Base-by-base conservation (phyloP, 1,140 invertebrate genomes). In the Adoxophyes honmai region DNA sequence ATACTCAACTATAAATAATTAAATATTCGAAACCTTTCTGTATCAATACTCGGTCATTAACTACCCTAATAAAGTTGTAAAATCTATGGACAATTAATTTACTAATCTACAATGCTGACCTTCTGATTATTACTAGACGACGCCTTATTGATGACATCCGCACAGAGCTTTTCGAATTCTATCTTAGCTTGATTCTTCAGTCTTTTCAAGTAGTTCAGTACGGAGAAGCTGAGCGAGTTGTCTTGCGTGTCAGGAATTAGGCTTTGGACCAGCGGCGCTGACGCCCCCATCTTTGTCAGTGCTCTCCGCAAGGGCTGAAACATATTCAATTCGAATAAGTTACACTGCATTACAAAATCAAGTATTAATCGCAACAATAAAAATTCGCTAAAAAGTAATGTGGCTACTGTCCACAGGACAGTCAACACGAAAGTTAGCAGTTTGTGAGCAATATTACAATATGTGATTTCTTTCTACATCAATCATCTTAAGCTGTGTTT, bases 131-230 rank as follows among this genome's bases (percentile, higher is more conserved):
- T 88, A 54, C 73, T 86, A 59, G 70, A 84, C 8, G 81, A 86
- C 15, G 86, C 78, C 59, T 89, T 89, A 55, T 89, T 89, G 37
- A 89, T 81, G 57, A 90, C 88, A 39, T 89, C 89, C 11, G 82
- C 92, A 79, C 93, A 99, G 10, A 99, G 91, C 80, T 96, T 93
- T 78, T 99, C 98, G 86, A 97, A 98, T 81, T 99, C 98, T 52
- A 95, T 91, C 89, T 98, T 99, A 10, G 98, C 98, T 86, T 97
- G 94, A 83, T 98, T 98, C 90, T 99, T 99, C 60, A 99, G 90
- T 78, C 96, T 94, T 86, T 98, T 99, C 63, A 99, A 89, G 80
- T 99, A 98, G 84, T 97, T 98, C 59, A 98, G 91, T 5, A 99
- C 96, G 57, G 94, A 96, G 78, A 97, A 98, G 68, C 96, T 98